Evolutionary conservation across 1,140 invertebrate species (phyloP), one percentile per base, ranked within the genome.

Genomic region (Calliphora vicina): DNA sequence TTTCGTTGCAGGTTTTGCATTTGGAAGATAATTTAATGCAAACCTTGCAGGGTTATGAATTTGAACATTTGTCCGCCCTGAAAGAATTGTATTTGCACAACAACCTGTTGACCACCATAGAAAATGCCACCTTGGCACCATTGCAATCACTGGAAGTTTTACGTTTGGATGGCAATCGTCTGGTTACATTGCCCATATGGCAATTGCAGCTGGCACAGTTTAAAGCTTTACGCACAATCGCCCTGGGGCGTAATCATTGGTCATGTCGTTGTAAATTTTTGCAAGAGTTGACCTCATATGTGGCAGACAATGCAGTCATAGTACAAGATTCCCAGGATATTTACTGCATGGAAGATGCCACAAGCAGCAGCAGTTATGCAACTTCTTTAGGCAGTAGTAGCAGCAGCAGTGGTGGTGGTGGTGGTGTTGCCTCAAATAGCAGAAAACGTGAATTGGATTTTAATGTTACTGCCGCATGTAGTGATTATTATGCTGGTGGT

Each of bases 201-300:
- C 95, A 95, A 86, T 93, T 97, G 20, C 93, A 93, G 8, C 84
- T 86, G 12, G 81, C 85, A 13, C 88, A 89, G 43, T 89, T 90
- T 80, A 91, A 91, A 80, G 91, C 94, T 45, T 91, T 98, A 82
- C 93, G 92, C 57, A 93, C 95, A 84, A 89, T 97, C 15, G 94
- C 93, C 1, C 91, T 98, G 10, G 95, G 94, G 0, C 93, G 94
- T 81, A 98, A 98, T 89, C 93, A 93, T 2, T 98, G 97, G 97
- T 96, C 95, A 35, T 98, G 97, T 88, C 94, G 96, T 76, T 98
- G 97, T 91, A 95, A 96, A 87, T 98, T 97, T 90, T 92, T 97
- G 72, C 96, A 97, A 89, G 95, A 96, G 82, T 92, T 97, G 82
- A 96, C 96, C 61, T 92, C 94, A 42, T 98, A 97, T 94, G 93